These are phyloP conservation scores for Lepidocolaptes lacrymiger DNA, from an alignment of 2,797 vertebrate species.

Conservation along the genomic window DNA sequence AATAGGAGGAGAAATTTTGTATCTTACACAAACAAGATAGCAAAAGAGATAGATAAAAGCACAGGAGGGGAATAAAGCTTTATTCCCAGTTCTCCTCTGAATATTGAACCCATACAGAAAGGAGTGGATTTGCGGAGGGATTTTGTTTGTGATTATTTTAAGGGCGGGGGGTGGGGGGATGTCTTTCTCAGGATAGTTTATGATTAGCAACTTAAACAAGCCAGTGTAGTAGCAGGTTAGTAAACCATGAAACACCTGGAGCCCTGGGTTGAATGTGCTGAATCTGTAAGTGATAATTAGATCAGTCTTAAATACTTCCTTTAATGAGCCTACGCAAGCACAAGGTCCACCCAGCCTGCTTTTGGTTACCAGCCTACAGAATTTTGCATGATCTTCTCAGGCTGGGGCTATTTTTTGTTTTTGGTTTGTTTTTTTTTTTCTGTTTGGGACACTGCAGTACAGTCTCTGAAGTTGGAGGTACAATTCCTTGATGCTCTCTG, in stretches of 20 bases:
- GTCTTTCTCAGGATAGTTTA: slow-evolving; percentile 19
- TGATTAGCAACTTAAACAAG: background rate
- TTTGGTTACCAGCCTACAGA: background rate
- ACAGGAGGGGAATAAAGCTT: background rate
- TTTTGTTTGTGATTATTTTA: slow-evolving; percentile 37
- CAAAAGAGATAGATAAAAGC: slow-evolving; percentile 4
- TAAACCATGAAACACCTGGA: background rate
- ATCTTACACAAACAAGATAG: slow-evolving; percentile 6
- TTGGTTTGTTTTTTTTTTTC: background rate
- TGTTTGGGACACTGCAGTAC: background rate
- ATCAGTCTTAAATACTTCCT: slow-evolving; percentile 59
- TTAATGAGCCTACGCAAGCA: slow-evolving; percentile 20
- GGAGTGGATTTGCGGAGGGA: background rate
- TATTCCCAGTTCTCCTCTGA: background rate
- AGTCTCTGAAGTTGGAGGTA: background rate
- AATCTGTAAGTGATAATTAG: slow-evolving; percentile 50
- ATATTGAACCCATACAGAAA: background rate
- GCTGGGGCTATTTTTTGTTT: background rate
- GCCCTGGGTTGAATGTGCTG: background rate
- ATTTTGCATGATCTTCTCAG: background rate
- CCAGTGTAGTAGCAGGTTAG: background rate
- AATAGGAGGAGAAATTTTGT: slow-evolving; percentile 6
- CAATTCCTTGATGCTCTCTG: background rate
- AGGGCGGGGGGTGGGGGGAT: background rate
- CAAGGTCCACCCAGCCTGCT: background rate